phyloP scores from a whole-genome alignment of 2,113 vertebrate genomes.

The Odontesthes bonariensis region DNA sequence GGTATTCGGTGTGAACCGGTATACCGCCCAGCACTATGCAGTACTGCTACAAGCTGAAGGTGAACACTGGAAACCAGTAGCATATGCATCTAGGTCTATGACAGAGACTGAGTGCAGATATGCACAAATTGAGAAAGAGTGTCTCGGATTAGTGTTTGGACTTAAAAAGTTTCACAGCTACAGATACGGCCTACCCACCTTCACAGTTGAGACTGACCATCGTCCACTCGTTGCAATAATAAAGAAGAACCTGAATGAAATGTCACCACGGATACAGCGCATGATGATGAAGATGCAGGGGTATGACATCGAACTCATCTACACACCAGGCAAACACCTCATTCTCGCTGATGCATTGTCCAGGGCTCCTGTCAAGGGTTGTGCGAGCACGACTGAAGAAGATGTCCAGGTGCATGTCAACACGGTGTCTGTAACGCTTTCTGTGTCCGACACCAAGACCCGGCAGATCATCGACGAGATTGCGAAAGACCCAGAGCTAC shows the following conservation, averaged over 20 bases:
- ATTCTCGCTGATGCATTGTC: neutral
- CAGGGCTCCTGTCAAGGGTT: neutral
- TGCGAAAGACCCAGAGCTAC: neutral
- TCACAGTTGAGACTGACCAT: neutral
- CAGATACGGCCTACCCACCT: neutral
- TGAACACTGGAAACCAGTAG: neutral
- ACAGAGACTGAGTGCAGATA: neutral
- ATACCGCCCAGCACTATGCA: no score
- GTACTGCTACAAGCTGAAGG: neutral
- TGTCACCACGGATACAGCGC: neutral
- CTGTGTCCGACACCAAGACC: neutral
- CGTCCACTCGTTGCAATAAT: neutral
- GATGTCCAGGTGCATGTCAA: neutral
- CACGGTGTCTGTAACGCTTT: neutral
- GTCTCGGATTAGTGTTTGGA: neutral
- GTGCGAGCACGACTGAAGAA: neutral
- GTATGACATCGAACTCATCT: neutral
- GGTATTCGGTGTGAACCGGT: no score
- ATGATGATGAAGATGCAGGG: neutral
- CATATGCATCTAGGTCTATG: neutral
- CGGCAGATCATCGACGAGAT: neutral
- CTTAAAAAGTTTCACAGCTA: neutral
- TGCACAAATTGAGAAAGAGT: slow-evolving; percentile 3
- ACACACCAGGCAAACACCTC: neutral
- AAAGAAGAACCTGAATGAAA: neutral